phyloP scores from a whole-genome alignment of 2,113 vertebrate genomes.

The Manacus vitellinus region DNA sequence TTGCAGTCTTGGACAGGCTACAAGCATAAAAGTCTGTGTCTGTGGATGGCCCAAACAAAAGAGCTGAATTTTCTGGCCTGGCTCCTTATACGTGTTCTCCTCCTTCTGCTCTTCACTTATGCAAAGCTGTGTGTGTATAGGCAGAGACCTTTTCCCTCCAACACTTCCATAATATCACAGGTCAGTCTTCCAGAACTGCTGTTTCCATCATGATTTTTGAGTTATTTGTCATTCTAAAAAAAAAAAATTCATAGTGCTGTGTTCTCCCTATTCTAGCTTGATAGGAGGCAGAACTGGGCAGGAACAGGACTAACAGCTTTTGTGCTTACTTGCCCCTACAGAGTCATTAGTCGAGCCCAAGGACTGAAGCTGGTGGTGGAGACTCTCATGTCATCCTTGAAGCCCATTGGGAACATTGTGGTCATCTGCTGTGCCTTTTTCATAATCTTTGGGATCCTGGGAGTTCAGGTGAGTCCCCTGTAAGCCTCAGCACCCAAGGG shows the following conservation, averaged over 20 bases:
- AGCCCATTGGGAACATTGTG: constrained; percentile 98
- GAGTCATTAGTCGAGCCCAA: constrained; percentile 96
- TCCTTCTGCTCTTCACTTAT: background rate
- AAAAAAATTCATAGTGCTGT: background rate
- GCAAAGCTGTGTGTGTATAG: background rate
- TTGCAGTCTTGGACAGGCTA: background rate
- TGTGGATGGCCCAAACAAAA: background rate
- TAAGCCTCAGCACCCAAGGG: background rate
- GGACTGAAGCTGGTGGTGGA: constrained; percentile 98
- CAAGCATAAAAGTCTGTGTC: background rate
- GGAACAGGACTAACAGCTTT: background rate
- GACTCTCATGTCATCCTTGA: constrained; percentile 97
- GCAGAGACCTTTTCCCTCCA: background rate
- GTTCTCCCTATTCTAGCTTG: background rate
- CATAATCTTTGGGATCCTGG: constrained; percentile 98
- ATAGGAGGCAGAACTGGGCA: background rate
- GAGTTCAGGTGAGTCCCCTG: constrained; percentile 88
- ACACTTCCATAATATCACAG: background rate
- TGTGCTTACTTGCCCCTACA: constrained; percentile 51
- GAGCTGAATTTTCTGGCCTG: background rate
- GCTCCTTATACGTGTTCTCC: background rate
- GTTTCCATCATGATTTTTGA: background rate
- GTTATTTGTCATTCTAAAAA: background rate
- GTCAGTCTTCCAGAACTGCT: background rate
- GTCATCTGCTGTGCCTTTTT: constrained; percentile 99